phyloP scores from a whole-genome alignment of 2,113 vertebrate genomes.

The Podarcis raffonei region DNA sequence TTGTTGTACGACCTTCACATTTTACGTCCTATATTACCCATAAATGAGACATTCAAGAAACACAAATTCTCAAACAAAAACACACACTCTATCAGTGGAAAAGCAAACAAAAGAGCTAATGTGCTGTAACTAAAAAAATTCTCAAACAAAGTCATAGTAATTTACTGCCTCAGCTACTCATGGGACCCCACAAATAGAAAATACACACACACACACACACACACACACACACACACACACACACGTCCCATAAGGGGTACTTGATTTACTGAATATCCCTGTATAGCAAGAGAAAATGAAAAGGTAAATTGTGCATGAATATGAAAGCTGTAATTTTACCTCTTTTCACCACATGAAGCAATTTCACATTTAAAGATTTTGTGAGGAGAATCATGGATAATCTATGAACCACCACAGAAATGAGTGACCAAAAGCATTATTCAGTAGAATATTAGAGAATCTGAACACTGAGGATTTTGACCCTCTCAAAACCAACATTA shows the following conservation, averaged over 20 bases:
- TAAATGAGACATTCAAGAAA: conserved; percentile 76
- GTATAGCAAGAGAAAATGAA: conserved; percentile 75
- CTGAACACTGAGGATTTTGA: neutral
- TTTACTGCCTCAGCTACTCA: conserved; percentile 75
- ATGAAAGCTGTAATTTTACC: conserved; percentile 75
- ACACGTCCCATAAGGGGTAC: conserved; percentile 57
- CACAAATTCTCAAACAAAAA: conserved; percentile 77
- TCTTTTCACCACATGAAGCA: conserved; percentile 68
- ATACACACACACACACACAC: conserved; percentile 51
- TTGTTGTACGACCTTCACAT: conserved; percentile 56
- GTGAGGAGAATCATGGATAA: conserved; percentile 64
- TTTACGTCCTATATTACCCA: conserved; percentile 76
- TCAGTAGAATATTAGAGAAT: conserved; percentile 19
- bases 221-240: conserved; percentile 57
- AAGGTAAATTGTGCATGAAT: conserved; percentile 78
- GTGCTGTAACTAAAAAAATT: conserved; percentile 83
- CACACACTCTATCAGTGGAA: conserved; percentile 66
- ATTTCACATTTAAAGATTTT: conserved; percentile 70
- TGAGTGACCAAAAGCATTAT: neutral
- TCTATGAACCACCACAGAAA: conserved; percentile 55
- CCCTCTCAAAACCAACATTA: neutral
- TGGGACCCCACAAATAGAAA: conserved; percentile 71
- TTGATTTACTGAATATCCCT: conserved; percentile 75
- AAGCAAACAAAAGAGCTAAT: conserved; percentile 84
- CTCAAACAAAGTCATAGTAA: conserved; percentile 79